These are phyloP conservation scores for Chionoecetes opilio DNA, from an alignment of 1,140 invertebrate genomes.

Conservation along the genomic window DNA sequence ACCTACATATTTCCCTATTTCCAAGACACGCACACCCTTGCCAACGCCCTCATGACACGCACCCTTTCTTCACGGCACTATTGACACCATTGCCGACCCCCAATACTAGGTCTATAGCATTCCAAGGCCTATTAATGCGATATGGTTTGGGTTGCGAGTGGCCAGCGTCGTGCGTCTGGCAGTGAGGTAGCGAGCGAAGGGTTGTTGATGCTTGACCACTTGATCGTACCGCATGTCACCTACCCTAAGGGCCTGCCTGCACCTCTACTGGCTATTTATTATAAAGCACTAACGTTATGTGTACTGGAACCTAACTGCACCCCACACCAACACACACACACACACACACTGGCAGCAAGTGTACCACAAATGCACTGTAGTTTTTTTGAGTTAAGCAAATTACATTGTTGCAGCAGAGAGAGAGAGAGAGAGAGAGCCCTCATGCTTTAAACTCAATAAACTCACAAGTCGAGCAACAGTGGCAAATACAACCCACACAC, in stretches of 20 bases:
- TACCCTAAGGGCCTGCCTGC: not conserved
- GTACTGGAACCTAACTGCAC: too few species aligned
- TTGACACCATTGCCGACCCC: not conserved
- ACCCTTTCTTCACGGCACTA: not conserved
- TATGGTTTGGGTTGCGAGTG: too few species aligned
- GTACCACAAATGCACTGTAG: too few species aligned
- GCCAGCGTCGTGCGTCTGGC: not conserved
- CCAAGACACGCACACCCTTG: not conserved
- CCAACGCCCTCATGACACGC: not conserved
- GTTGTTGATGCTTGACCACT: not conserved
- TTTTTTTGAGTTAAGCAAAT: not conserved
- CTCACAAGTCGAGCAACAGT: not conserved
- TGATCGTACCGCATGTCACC: not conserved
- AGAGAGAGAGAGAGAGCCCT: slow-evolving; percentile 1
- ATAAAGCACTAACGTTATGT: too few species aligned
- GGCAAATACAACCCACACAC: not conserved
- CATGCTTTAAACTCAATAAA: not conserved
- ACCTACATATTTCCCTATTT: not conserved
- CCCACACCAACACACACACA: too few species aligned
- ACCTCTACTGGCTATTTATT: too few species aligned
- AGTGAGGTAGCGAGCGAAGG: not conserved
- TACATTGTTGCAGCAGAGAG: not conserved
- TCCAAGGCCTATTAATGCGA: too few species aligned
- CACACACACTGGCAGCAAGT: too few species aligned
- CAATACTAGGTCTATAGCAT: too few species aligned